A percentile compares a stretch with the other conserved stretches of the same genome.
Conservation (phyloP, 1,140 invertebrate species). For the Heliconius hewitsoni region DNA sequence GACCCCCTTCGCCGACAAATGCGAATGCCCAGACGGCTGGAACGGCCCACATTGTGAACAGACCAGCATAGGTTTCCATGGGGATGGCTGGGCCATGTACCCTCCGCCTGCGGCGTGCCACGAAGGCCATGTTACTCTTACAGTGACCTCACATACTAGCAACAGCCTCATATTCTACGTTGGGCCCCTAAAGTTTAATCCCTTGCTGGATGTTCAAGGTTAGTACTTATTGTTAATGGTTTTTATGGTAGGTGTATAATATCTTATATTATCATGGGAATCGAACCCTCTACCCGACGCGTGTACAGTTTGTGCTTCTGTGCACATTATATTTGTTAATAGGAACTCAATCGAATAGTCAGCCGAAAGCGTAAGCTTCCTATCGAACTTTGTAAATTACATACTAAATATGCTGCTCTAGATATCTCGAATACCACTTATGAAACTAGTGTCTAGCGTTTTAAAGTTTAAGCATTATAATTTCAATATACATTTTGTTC, state of each 20-base stretch:
- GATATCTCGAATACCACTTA: background rate
- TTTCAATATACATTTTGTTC: too few species aligned
- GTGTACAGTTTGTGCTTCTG: background rate
- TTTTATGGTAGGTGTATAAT: too few species aligned
- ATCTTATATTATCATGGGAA: too few species aligned
- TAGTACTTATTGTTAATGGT: conserved; percentile 31
- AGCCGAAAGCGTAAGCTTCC: background rate
- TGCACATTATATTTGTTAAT: background rate
- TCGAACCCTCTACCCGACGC: too few species aligned
- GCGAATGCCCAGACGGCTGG: conserved; percentile 86
- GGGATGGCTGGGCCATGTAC: conserved; percentile 94
- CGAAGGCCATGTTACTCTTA: conserved; percentile 89
- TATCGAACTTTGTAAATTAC: background rate
- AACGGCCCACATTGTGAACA: conserved; percentile 95
- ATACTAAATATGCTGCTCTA: background rate
- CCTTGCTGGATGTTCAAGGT: conserved; percentile 84
- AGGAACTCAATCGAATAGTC: background rate
- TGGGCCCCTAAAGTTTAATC: conserved; percentile 89
- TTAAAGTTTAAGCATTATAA: background rate
- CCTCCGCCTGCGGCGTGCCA: conserved; percentile 89
- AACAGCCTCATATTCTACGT: conserved; percentile 95
- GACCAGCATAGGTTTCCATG: conserved; percentile 92
- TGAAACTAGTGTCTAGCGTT: background rate
- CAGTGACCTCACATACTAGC: conserved; percentile 87
- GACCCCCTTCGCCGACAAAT: conserved; percentile 83